Percentiles rank a stretch among this genome's conserved stretches.
Evolutionary conservation across 2,113 vertebrate genomes (phyloP).

Genomic region (Upupa epops): DNA sequence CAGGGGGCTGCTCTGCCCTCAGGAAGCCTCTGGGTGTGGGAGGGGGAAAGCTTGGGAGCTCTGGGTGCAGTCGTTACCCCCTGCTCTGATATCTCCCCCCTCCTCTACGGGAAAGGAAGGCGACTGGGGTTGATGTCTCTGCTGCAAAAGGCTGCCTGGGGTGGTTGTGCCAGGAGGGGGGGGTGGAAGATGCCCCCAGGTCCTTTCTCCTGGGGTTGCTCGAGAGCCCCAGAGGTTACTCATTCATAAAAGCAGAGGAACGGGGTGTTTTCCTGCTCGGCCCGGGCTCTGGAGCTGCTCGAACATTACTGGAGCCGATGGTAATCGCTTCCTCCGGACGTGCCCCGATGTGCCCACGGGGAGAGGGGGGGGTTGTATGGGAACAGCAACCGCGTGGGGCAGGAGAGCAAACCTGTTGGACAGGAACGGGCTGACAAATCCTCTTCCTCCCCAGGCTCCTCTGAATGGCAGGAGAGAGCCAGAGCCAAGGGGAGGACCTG

Average conservation of each 20-base stretch:
- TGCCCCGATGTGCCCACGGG: constrained; percentile 54
- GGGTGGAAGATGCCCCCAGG: constrained; percentile 38
- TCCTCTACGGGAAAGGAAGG: neutral
- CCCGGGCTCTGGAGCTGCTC: constrained; percentile 32
- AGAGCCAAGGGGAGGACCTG: constrained; percentile 17
- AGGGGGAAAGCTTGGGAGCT: neutral
- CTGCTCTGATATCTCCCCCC: neutral
- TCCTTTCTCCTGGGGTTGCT: constrained; percentile 55
- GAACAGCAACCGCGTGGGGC: constrained; percentile 21
- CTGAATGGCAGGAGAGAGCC: neutral
- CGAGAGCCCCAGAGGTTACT: constrained; percentile 57
- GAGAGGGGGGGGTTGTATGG: constrained; percentile 16
- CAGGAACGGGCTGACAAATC: neutral
- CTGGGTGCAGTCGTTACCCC: accelerated
- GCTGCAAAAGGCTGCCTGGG: neutral
- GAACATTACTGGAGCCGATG: constrained; percentile 37
- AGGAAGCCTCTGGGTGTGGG: neutral
- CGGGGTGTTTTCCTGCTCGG: constrained; percentile 17
- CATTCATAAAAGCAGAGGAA: constrained; percentile 51
- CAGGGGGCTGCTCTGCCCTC: neutral
- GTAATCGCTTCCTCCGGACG: constrained; percentile 65
- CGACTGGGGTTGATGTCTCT: neutral
- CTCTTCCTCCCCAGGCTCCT: neutral
- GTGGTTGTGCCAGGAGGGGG: neutral
- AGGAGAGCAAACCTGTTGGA: constrained; percentile 16